phyloP scores from a whole-genome alignment of 2,113 vertebrate species.

The Cyphomyrus discorhynchus region DNA sequence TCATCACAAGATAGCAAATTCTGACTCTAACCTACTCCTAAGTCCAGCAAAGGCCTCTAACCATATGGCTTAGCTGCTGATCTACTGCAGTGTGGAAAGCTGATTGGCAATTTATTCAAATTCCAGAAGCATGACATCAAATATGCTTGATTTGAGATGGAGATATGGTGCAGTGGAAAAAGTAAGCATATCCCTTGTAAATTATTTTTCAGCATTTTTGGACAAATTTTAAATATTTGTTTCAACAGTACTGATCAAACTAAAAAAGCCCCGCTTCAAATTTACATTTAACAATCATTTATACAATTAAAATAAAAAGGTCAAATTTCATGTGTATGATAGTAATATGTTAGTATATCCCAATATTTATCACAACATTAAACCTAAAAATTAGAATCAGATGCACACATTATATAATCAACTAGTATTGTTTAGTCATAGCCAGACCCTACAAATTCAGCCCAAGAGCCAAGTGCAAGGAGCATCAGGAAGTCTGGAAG shows the following conservation, averaged over 20 bases:
- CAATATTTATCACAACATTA: neutral
- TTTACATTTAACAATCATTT: neutral
- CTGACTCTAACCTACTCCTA: neutral
- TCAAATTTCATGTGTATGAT: neutral
- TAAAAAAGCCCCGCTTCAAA: neutral
- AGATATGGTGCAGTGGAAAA: neutral
- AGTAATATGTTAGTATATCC: neutral
- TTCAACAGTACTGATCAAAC: neutral
- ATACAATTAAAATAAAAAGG: neutral
- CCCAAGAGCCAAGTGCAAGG: neutral
- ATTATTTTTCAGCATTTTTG: neutral
- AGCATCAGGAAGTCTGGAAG: neutral
- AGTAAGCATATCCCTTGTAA: neutral
- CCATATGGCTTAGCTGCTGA: neutral
- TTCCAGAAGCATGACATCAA: neutral
- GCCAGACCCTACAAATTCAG: neutral
- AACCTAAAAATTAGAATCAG: neutral
- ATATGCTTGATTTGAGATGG: neutral
- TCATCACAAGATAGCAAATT: neutral
- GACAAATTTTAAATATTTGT: neutral
- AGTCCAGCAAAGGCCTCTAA: neutral
- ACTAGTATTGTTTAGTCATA: neutral
- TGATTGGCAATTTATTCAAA: neutral
- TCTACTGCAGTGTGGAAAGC: neutral
- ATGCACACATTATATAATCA: neutral